Percentiles rank a stretch among this genome's conserved stretches.
Conservation (phyloP, 2,113 vertebrate species). For the Grammomys dolichurus region DNA sequence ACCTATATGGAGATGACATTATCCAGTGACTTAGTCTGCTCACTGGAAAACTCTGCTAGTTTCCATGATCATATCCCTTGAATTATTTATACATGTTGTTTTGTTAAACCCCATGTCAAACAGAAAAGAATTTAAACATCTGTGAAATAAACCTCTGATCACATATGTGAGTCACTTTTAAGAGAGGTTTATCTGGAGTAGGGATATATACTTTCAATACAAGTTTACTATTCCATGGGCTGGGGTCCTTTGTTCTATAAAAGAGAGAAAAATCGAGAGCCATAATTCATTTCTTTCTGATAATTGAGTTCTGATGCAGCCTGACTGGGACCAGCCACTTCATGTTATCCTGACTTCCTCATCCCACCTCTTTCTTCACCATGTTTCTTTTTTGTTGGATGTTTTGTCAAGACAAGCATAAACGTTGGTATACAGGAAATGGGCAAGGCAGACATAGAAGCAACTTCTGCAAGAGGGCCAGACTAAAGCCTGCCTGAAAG, state of each 20-base stretch:
- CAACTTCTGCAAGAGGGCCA: too few relatives aligned
- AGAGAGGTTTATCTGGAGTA: neutral
- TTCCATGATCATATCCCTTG: neutral
- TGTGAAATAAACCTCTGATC: neutral
- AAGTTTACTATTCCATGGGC: neutral
- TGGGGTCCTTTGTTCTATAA: neutral
- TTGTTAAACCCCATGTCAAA: too few relatives aligned
- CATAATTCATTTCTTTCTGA: neutral
- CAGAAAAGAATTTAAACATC: neutral
- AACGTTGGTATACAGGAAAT: too few relatives aligned
- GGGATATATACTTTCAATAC: neutral
- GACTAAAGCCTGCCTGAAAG: too few relatives aligned
- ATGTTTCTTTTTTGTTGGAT: neutral
- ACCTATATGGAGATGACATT: neutral
- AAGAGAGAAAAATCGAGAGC: neutral
- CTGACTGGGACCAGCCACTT: neutral
- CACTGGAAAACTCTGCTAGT: conserved; percentile 21
- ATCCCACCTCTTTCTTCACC: neutral
- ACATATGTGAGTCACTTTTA: neutral
- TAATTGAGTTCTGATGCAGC: neutral
- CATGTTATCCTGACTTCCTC: neutral
- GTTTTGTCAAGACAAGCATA: neutral
- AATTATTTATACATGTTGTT: neutral
- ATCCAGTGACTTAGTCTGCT: conserved; percentile 8
- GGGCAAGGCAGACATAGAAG: too few relatives aligned